Conservation (phyloP, 2,797 vertebrate species). For the Triplophysa bombifrons region DNA sequence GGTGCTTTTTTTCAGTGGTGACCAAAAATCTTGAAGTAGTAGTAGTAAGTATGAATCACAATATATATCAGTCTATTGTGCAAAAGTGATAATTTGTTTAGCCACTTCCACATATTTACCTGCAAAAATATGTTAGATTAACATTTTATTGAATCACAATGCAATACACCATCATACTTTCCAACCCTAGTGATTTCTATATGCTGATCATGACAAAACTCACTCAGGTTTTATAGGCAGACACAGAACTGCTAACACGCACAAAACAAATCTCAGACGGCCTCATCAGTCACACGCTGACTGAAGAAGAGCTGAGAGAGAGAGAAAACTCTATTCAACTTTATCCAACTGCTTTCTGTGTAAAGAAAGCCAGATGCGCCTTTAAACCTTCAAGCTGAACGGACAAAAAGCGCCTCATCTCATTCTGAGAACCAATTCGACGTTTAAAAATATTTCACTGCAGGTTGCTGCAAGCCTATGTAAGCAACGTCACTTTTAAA, state of each 20-base stretch:
- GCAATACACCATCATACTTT: no score
- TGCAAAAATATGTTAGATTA: no score
- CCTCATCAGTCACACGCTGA: conserved; percentile 10
- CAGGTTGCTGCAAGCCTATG: not conserved
- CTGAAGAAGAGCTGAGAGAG: not conserved
- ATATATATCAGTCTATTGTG: no score
- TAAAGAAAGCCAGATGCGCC: not conserved
- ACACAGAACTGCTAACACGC: conserved; percentile 24
- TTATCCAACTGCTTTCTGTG: not conserved
- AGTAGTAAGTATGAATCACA: no score
- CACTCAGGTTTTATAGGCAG: not conserved
- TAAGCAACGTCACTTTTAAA: not conserved
- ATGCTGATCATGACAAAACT: not conserved
- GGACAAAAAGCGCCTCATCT: not conserved
- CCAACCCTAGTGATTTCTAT: not conserved
- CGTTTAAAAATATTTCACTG: not conserved
- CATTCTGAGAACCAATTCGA: not conserved
- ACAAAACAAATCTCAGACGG: conserved; percentile 14
- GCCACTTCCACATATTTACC: no score
- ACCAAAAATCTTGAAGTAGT: no score
- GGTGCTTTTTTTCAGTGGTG: no score
- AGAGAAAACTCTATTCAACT: not conserved
- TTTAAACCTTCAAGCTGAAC: not conserved
- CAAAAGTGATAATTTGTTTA: no score
- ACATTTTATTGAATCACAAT: no score